Evolutionary conservation across 2,113 vertebrate genomes (phyloP).

Genomic region (Pitta sordida): DNA sequence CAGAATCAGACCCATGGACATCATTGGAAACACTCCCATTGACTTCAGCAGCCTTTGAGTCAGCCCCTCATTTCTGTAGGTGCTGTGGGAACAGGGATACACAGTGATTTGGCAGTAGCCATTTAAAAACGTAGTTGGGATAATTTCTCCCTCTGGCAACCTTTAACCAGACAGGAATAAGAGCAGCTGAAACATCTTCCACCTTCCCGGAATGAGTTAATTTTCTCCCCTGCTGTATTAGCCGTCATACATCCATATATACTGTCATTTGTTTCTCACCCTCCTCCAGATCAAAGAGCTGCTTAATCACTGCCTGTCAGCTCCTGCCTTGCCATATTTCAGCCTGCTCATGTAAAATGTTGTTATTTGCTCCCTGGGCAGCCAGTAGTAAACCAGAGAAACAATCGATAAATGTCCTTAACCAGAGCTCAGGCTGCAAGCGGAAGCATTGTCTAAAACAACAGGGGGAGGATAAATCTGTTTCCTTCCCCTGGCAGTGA

Average conservation of each 20-base stretch:
- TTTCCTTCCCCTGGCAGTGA: neutral
- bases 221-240: constrained; percentile 25
- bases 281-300: constrained; percentile 37
- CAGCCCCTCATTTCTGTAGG: neutral
- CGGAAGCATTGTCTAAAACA: constrained; percentile 37
- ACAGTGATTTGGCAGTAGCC: neutral
- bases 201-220: constrained; percentile 22
- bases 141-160: neutral
- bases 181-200: neutral
- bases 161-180: neutral
- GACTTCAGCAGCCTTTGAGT: neutral
- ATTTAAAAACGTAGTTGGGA: neutral
- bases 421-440: neutral
- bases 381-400: constrained; percentile 27
- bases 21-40: neutral
- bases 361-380: constrained; percentile 39
- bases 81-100: neutral
- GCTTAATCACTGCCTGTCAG: constrained; percentile 51
- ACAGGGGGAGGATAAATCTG: neutral
- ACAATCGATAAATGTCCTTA: constrained; percentile 28
- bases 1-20: accelerated
- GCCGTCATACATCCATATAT: neutral
- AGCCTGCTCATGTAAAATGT: constrained; percentile 31
- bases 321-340: constrained; percentile 14
- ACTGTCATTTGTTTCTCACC: constrained; percentile 28